phyloP scores from a whole-genome alignment of 2,888 invertebrate genomes.

The Hirudinaria manillensis region DNA sequence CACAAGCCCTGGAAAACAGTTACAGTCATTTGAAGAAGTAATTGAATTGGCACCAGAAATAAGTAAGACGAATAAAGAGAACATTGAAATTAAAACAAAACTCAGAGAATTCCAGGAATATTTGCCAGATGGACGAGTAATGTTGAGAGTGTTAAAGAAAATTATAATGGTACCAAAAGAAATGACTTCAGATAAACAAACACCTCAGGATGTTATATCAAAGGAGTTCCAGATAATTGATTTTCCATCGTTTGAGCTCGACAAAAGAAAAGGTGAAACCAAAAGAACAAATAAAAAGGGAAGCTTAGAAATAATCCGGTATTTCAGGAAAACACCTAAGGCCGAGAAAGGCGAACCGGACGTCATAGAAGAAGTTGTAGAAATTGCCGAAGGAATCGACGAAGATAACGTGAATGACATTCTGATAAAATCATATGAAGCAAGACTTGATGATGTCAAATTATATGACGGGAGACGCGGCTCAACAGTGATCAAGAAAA shows the following conservation, averaged over 20 bases:
- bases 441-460: background rate
- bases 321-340: background rate
- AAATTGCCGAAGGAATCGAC: background rate
- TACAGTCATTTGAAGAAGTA: no score
- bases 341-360: background rate
- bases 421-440: background rate
- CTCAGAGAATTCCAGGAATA: background rate
- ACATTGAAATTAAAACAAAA: background rate
- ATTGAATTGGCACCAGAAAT: constrained; percentile 3
- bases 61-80: background rate
- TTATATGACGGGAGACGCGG: background rate
- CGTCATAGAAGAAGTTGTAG: constrained; percentile 21
- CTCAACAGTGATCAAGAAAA: constrained; percentile 1
- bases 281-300: background rate
- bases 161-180: background rate
- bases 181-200: background rate
- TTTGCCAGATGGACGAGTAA: no score
- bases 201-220: background rate
- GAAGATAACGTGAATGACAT: constrained; percentile 1
- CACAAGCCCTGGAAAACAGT: no score
- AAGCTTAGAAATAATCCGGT: background rate
- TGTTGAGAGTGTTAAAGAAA: background rate
- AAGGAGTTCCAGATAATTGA: constrained; percentile 21
- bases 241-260: constrained; percentile 16
- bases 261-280: background rate